Conservation (phyloP, 2,888 invertebrate genomes). For the Phengaris arion region DNA sequence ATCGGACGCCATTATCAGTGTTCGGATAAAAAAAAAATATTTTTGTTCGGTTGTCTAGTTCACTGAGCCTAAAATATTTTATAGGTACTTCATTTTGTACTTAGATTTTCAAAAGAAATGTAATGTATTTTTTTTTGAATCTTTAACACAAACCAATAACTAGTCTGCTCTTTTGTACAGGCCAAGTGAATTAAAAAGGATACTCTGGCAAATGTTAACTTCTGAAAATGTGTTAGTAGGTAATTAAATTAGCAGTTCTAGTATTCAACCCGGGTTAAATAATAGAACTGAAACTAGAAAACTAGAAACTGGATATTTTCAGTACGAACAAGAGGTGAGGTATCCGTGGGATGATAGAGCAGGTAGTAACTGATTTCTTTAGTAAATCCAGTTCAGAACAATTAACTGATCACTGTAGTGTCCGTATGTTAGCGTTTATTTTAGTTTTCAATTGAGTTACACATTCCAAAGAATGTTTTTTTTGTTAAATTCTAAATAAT, state of each 20-base stretch:
- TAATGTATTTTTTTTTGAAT: not conserved
- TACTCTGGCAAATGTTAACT: constrained; percentile 4
- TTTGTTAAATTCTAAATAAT: no score
- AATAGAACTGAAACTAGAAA: no score
- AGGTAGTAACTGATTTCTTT: no score
- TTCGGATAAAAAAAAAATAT: not conserved
- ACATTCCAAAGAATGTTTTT: no score
- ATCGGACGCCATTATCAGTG: not conserved
- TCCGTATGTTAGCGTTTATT: no score
- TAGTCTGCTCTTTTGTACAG: not conserved
- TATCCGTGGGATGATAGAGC: no score
- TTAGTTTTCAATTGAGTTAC: no score
- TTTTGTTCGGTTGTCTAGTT: not conserved
- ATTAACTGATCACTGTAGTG: no score
- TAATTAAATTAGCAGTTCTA: not conserved
- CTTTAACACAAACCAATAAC: not conserved
- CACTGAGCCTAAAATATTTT: not conserved
- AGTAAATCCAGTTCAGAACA: no score
- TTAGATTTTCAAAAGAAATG: not conserved
- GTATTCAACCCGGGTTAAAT: not conserved
- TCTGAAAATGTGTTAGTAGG: not conserved
- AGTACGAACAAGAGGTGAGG: no score
- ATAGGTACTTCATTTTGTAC: not conserved
- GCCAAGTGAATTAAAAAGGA: not conserved
- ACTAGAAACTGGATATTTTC: no score